Base-by-base conservation (phyloP, 1,140 invertebrate genomes). In the Lamellibrachia luymesi region DNA sequence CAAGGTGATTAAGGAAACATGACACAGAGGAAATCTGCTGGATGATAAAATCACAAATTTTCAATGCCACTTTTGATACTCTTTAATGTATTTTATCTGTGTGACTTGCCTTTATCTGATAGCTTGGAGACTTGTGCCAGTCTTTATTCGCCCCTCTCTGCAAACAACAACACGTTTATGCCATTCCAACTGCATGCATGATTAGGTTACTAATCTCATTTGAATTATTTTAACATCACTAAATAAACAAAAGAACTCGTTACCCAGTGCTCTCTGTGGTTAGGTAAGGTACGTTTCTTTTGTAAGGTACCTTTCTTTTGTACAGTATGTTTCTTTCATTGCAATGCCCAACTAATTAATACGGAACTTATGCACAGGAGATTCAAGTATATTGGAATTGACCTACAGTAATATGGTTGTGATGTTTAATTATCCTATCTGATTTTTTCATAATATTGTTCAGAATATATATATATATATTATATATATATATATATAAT, bases 101-200 rank as follows among this genome's bases (percentile, higher is more conserved):
- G 64, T 80, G 17, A 80, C 94, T 91, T 93, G 95, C 95, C 94
- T 95, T 95, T 22, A 96, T 96, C 92, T 96, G 98, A 96, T 97
- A 98, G 94, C 97, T 97, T 92, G 97, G 95, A 90, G 95, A 95
- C 92, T 95, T 95, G 94, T 94, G 95, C 93, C 95, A 93, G 90
- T 96, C 95, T 93, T 94, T 95, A 92, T 95, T 94, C 38, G 94
- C 94, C 13, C 95, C 95, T 93, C 94, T 95, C 95, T 95, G 93
- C 10, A 94, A 95, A 92, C 25, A 92, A 52, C 27, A 93, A 92
- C 7, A 92, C 25, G 6, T 92, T 8, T 80, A 80, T 22, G 2
- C 64, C 64, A 8, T 80, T 80, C 64, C 7, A 22, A 56, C 56
- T 94, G 90, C 17, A 90, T 93, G n/a, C 38, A 93, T 2, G 1